These are phyloP conservation scores for Botia kubotai DNA, from an alignment of 2,797 vertebrate genomes.

Conservation along the genomic window DNA sequence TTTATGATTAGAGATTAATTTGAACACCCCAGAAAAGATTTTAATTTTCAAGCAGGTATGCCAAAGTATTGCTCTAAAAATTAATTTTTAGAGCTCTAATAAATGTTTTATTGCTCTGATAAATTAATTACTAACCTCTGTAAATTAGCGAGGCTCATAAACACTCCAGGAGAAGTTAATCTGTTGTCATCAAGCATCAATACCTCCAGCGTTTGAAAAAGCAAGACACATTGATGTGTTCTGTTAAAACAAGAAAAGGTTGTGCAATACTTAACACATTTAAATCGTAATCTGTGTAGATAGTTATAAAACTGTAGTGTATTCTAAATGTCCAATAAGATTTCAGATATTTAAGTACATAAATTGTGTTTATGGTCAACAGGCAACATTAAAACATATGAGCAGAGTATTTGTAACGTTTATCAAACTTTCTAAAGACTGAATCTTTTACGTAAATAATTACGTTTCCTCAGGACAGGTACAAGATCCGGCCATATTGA, in stretches of 20 bases:
- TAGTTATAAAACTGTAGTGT: neutral
- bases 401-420: no score
- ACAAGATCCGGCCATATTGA: constrained; percentile 69
- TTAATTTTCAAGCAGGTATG: no score
- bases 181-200: constrained; percentile 85
- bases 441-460: neutral
- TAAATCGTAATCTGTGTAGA: neutral
- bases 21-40: no score
- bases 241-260: constrained; percentile 52
- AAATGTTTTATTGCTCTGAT: no score
- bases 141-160: constrained; percentile 79
- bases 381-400: no score
- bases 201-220: constrained; percentile 81
- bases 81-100: no score
- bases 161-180: constrained; percentile 78
- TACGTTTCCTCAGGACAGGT: constrained; percentile 46
- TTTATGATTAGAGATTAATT: no score
- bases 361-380: no score
- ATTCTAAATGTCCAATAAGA: neutral
- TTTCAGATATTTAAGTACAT: no score
- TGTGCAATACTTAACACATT: neutral
- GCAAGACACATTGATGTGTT: constrained; percentile 32
- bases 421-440: neutral
- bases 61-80: neutral
- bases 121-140: constrained; percentile 72